A percentile compares a stretch with the other conserved stretches of the same genome.
These are phyloP conservation scores for Vicugna pacos DNA, from an alignment of 2,113 vertebrate genomes.

Conservation along the genomic window DNA sequence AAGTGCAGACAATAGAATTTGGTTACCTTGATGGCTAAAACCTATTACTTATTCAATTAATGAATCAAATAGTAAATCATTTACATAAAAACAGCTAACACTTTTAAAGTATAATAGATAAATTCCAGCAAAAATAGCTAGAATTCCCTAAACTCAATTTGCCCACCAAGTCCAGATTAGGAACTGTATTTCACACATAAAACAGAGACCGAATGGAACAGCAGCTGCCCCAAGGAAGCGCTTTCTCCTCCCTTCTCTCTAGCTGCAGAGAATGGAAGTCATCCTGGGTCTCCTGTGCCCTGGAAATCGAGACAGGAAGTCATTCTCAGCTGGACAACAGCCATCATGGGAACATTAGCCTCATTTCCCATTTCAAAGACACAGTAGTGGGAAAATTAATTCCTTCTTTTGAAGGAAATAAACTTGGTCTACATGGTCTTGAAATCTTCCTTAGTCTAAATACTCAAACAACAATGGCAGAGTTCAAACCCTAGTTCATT, in stretches of 20 bases:
- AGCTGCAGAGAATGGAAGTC: background rate
- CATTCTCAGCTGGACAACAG: background rate
- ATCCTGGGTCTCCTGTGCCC: background rate
- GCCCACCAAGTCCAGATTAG: conserved; percentile 1
- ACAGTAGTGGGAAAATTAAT: background rate
- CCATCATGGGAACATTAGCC: background rate
- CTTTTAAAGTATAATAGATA: background rate
- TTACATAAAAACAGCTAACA: conserved; percentile 24
- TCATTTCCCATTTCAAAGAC: conserved; percentile 1
- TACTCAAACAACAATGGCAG: background rate
- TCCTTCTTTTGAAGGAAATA: background rate
- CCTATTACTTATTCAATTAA: conserved; percentile 30
- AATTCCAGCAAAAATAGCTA: background rate
- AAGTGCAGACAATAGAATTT: conserved; percentile 46
- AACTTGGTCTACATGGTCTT: background rate
- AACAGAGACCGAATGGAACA: background rate
- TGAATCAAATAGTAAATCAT: background rate
- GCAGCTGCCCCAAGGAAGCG: background rate
- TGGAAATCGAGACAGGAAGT: background rate
- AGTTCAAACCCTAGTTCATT: background rate
- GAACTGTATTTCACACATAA: background rate
- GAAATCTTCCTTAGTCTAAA: background rate
- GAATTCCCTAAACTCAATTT: background rate
- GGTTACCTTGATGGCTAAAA: background rate
- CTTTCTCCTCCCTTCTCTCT: background rate